Conservation (phyloP, 2,888 invertebrate genomes). For the Metellina segmentata region DNA sequence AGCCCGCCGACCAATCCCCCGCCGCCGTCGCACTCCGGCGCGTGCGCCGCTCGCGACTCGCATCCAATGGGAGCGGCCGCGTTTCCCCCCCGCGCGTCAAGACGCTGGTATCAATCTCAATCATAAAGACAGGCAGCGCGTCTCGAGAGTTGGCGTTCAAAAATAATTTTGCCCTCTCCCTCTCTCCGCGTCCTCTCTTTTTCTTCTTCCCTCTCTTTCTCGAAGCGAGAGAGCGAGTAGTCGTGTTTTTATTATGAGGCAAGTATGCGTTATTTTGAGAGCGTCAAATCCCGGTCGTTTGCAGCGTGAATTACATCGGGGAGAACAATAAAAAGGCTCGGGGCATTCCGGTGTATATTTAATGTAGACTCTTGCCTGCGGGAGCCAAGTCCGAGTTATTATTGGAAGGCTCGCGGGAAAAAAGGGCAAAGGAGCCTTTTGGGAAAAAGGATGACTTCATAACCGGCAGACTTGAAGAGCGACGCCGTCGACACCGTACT, state of each 20-base stretch:
- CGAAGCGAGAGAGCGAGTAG: no score
- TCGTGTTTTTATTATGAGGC: conserved; percentile 67
- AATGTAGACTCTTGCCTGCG: conserved; percentile 40
- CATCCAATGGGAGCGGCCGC: conserved; percentile 40
- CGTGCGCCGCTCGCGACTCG: conserved; percentile 41
- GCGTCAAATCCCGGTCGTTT: conserved; percentile 55
- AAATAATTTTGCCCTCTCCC: conserved; percentile 64
- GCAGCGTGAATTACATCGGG: conserved; percentile 13
- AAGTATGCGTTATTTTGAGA: conserved; percentile 70
- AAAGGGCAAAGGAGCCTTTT: not conserved
- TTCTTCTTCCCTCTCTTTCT: not conserved
- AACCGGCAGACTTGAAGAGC: conserved; percentile 17
- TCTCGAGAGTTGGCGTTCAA: conserved; percentile 67
- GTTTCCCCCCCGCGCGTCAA: not conserved
- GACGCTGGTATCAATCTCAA: conserved; percentile 65
- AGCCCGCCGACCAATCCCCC: conserved; percentile 51
- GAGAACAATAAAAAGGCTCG: conserved; percentile 50
- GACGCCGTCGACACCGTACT: not conserved
- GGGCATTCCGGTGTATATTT: conserved; percentile 53
- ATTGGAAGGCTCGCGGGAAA: conserved; percentile 62
- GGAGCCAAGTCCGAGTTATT: conserved; percentile 72
- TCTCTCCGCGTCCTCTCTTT: conserved; percentile 3
- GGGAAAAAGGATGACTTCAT: conserved; percentile 29
- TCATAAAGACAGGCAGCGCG: conserved; percentile 74
- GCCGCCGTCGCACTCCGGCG: conserved; percentile 14